phyloP scores from a whole-genome alignment of 2,797 vertebrate species.

The Tinamus major region DNA sequence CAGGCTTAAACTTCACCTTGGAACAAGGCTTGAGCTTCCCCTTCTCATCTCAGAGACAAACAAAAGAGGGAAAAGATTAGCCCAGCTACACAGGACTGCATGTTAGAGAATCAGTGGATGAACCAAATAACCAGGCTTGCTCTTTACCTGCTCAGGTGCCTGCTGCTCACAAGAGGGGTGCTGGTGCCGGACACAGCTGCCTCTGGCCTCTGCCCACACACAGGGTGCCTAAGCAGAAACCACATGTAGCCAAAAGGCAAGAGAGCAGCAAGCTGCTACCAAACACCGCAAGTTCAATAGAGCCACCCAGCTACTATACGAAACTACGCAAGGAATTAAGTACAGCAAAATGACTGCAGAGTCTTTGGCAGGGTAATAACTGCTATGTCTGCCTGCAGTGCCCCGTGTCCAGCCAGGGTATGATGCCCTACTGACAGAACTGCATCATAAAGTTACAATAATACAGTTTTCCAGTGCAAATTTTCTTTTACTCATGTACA shows the following conservation, averaged over 20 bases:
- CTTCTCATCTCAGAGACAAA: not conserved
- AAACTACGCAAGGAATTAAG: not conserved
- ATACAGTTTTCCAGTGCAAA: not conserved
- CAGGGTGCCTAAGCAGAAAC: not conserved
- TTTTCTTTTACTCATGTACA: not conserved
- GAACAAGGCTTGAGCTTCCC: not conserved
- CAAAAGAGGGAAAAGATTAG: conserved; percentile 16
- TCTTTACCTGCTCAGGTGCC: conserved; percentile 29
- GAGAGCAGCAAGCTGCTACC: not conserved
- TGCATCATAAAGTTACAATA: not conserved
- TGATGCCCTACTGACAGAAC: not conserved
- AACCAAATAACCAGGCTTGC: not conserved
- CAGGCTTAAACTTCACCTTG: not conserved
- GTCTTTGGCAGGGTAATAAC: not conserved
- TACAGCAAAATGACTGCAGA: not conserved
- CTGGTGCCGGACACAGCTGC: too few species aligned
- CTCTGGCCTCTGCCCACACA: not conserved
- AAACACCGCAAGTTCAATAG: not conserved
- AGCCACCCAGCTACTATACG: not conserved
- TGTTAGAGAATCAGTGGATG: not conserved
- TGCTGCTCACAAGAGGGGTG: not conserved
- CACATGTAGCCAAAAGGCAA: not conserved
- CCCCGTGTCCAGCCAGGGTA: rapidly evolving
- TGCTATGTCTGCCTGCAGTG: not conserved
- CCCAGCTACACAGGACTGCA: not conserved